Conservation (phyloP, 2,888 invertebrate species). For the Hedya salicella region DNA sequence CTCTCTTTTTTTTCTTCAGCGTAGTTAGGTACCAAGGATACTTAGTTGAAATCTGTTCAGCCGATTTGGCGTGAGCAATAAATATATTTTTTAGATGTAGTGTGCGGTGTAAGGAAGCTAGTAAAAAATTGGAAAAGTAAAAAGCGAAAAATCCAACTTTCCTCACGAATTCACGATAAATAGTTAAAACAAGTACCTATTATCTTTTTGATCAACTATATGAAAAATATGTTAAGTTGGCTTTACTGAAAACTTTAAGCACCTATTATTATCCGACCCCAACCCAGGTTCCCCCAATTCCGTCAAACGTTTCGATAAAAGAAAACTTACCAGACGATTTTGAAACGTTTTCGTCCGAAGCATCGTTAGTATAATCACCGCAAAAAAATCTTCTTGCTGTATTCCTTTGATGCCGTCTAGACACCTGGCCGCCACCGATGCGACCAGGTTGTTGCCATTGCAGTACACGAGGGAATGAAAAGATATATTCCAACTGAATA, state of each 20-base stretch:
- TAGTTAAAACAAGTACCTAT: too few relatives aligned
- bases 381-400: slow-evolving; percentile 23
- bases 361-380: slow-evolving; percentile 31
- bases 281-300: not conserved
- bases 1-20: too few relatives aligned
- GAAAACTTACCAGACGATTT: slow-evolving; percentile 1
- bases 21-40: too few relatives aligned
- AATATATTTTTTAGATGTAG: too few relatives aligned
- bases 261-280: not conserved
- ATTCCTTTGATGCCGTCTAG: slow-evolving; percentile 38
- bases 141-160: too few relatives aligned
- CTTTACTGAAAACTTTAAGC: not conserved
- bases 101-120: too few relatives aligned
- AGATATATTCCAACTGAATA: slow-evolving; percentile 12
- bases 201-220: too few relatives aligned
- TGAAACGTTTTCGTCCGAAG: not conserved
- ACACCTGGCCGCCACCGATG: slow-evolving; percentile 34
- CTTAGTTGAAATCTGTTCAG: too few relatives aligned
- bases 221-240: too few relatives aligned
- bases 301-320: not conserved
- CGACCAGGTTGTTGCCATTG: slow-evolving; percentile 25
- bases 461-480: slow-evolving; percentile 23
- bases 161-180: too few relatives aligned
- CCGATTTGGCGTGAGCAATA: too few relatives aligned
- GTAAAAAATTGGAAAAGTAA: too few relatives aligned